Conservation (phyloP, 2,888 invertebrate species). For the Malthinus seriepunctatus region DNA sequence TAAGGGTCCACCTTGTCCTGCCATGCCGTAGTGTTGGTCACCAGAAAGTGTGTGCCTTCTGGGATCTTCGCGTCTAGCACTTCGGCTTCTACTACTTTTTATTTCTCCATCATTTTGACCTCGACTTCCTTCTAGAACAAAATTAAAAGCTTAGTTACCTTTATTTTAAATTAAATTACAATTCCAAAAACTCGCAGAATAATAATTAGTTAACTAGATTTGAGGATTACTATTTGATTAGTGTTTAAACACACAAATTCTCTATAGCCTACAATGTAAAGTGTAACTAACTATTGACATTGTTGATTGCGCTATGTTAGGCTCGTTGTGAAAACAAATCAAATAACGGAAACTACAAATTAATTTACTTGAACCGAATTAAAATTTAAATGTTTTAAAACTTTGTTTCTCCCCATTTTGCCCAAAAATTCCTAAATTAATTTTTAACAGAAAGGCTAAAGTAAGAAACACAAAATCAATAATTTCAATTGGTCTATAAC, state of each 20-base stretch:
- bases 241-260: neutral
- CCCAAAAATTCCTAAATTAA: too few species aligned
- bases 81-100: constrained; percentile 53
- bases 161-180: neutral
- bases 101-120: constrained; percentile 44
- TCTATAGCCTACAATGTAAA: constrained; percentile 1
- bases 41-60: constrained; percentile 74
- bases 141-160: neutral
- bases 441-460: too few species aligned
- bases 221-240: neutral
- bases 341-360: neutral
- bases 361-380: neutral
- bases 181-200: neutral
- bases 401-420: neutral
- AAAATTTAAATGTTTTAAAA: neutral
- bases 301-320: neutral
- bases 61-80: constrained; percentile 75
- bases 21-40: constrained; percentile 71
- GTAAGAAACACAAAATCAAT: too few species aligned
- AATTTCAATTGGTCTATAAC: too few species aligned
- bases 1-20: constrained; percentile 60
- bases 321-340: neutral
- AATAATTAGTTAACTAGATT: neutral
- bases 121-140: constrained; percentile 43
- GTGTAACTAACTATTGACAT: constrained; percentile 1